Conservation (phyloP, 2,888 invertebrate species). For the Lacanobia wlatinum region DNA sequence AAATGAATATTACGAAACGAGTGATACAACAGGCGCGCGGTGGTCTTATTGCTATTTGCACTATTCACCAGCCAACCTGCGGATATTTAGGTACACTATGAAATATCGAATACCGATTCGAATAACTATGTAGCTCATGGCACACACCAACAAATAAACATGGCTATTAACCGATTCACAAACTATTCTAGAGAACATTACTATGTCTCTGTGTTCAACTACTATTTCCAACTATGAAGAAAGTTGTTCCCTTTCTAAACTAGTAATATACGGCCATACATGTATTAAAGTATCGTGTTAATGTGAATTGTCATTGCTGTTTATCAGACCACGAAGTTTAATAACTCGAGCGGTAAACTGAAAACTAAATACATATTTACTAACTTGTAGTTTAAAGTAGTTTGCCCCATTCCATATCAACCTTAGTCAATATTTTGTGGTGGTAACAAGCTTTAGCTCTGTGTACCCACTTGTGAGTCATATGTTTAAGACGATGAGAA, state of each 20-base stretch:
- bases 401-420: constrained; percentile 46
- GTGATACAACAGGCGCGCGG: background rate
- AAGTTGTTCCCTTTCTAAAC: constrained; percentile 19
- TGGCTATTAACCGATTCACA: background rate
- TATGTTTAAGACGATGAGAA: no score
- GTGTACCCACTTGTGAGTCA: background rate
- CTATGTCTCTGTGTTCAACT: background rate
- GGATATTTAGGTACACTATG: background rate
- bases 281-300: constrained; percentile 36
- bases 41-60: background rate
- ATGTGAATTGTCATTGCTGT: constrained; percentile 51
- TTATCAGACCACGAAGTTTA: constrained; percentile 56
- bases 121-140: background rate
- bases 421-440: constrained; percentile 43
- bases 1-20: background rate
- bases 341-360: constrained; percentile 56
- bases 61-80: background rate
- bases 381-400: constrained; percentile 53
- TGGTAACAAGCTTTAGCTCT: constrained; percentile 3
- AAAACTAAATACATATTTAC: constrained; percentile 58
- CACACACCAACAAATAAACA: background rate
- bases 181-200: background rate
- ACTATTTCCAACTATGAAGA: constrained; percentile 18
- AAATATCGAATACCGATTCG: background rate
- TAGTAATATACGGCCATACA: constrained; percentile 20